phyloP scores from a whole-genome alignment of 2,888 invertebrate genomes.

The Pollenia amentaria region DNA sequence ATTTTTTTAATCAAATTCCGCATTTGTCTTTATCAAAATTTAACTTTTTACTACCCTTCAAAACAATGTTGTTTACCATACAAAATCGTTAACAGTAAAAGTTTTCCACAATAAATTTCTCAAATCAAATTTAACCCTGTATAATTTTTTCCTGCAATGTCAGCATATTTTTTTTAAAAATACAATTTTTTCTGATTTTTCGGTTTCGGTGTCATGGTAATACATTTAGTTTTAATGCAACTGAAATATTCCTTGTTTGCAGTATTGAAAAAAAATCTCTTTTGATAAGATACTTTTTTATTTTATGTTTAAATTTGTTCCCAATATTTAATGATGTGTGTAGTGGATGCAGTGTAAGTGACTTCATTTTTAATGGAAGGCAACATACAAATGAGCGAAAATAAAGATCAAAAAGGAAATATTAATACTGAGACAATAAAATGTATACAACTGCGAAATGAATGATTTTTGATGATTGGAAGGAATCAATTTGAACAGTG shows the following conservation, averaged over 20 bases:
- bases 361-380: conserved; percentile 14
- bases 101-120: background rate
- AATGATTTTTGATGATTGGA: conserved; percentile 11
- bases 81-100: conserved; percentile 19
- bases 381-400: conserved; percentile 6
- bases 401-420: background rate
- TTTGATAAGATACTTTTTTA: conserved; percentile 9
- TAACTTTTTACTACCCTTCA: background rate
- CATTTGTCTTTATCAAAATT: no score
- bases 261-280: conserved; percentile 34
- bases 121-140: conserved; percentile 12
- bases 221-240: conserved; percentile 4
- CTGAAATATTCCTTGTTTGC: conserved; percentile 35
- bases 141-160: conserved; percentile 14
- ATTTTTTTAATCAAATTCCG: no score
- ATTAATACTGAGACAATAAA: conserved; percentile 13
- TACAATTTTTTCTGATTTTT: background rate
- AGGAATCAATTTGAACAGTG: background rate
- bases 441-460: background rate
- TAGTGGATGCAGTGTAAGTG: conserved; percentile 11
- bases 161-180: conserved; percentile 1
- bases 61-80: conserved; percentile 8
- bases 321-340: conserved; percentile 56
- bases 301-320: conserved; percentile 46
- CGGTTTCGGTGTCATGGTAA: conserved; percentile 16